Base-by-base conservation (phyloP, 2,113 vertebrate species). In the Mobula hypostoma region DNA sequence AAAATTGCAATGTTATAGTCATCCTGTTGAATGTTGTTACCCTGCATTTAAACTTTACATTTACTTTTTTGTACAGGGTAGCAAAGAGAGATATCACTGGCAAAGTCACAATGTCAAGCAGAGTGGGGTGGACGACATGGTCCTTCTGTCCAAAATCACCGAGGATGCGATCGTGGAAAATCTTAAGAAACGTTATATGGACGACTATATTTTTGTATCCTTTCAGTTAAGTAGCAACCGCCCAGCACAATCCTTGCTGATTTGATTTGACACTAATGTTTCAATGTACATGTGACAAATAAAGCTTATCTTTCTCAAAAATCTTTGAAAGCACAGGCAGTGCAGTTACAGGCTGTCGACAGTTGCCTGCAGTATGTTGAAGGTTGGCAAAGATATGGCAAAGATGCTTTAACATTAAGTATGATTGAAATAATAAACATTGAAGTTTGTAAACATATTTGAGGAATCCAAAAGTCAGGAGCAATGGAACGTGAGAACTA, bases 51-150 rank as follows among this genome's bases (percentile, higher is more conserved):
- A 24, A 68, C 88, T 8, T 85, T 21, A 83, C 9, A 21, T 94
- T 85, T 17, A 32, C n/a, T 83, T 63, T 76, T 78, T 94, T 24
- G 78, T 24, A 0, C 96, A 98, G 99, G 98, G 98, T 96, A 98
- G 98, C 94, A 99, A 99, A 96, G 97, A 97, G 83, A 96, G 96
- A 4, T 99, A 99, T 95, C 98, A 99, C 96, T 99, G 99, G 99
- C 98, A 99, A 96, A 99, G 98, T 96, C 98, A 99, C 95, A 99
- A 99, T 94, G 99, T 99, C 94, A 99, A 99, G 94, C 98, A 99
- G 95, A 99, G 98, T 0, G 98, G 99, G 0, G 98, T 99, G 96
- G 99, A 99, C 0, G 99, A 99, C 97, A 99, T 99, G 99, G 98
- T 99, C 94, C 97, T 99, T 80, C 97, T 99, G 94, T 97, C 98